Evolutionary conservation across 2,797 vertebrate genomes (phyloP).

Genomic region (Parauchenoglanis ngamensis): DNA sequence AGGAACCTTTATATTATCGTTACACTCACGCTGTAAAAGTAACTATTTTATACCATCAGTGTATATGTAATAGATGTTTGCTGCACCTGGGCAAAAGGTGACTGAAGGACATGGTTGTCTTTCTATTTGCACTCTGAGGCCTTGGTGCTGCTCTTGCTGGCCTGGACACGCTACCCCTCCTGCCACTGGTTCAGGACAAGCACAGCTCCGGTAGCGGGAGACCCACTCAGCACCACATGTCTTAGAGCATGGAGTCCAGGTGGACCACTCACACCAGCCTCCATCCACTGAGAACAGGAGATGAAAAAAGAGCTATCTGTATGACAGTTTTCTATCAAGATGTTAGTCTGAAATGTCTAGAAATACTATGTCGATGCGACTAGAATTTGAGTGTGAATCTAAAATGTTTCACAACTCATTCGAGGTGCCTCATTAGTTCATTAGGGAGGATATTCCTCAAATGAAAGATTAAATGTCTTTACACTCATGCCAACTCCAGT

Average conservation of each 20-base stretch:
- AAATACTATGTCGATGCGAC: neutral
- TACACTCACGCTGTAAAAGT: neutral
- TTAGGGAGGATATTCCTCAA: neutral
- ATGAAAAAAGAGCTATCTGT: neutral
- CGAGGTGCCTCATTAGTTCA: neutral
- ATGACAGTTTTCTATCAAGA: neutral
- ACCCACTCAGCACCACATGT: constrained; percentile 81
- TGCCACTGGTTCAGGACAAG: constrained; percentile 77
- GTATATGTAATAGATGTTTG: neutral
- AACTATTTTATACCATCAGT: neutral
- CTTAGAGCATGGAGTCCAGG: constrained; percentile 83
- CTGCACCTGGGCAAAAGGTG: constrained; percentile 79
- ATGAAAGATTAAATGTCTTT: neutral
- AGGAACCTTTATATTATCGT: neutral
- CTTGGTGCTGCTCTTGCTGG: constrained; percentile 70
- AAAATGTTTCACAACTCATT: neutral
- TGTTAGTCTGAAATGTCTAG: neutral
- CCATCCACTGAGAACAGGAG: constrained; percentile 72
- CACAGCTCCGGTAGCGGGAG: constrained; percentile 81
- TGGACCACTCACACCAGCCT: constrained; percentile 84
- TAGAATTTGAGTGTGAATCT: neutral
- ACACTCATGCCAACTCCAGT: neutral
- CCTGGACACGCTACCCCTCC: constrained; percentile 74
- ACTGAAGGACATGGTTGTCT: constrained; percentile 75
- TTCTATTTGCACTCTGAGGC: constrained; percentile 77